Conservation (phyloP, 1,140 invertebrate species). For the Chironomus striatipennis region DNA sequence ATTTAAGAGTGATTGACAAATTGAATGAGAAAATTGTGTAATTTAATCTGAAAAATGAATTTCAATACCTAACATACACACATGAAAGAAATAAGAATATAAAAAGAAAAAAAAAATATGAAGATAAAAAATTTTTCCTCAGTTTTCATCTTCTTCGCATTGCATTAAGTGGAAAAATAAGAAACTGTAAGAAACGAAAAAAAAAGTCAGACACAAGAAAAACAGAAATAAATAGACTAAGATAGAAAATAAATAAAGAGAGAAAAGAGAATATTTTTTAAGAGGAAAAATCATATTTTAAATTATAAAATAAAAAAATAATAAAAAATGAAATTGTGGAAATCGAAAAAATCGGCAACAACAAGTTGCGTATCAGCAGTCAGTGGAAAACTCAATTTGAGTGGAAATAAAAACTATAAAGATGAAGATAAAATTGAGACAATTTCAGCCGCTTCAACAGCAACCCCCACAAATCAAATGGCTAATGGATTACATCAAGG, state of each 20-base stretch:
- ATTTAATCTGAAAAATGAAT: neutral
- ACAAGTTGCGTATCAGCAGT: slow-evolving; percentile 23
- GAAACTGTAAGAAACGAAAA: neutral
- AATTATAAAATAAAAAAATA: slow-evolving; percentile 26
- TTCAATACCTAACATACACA: neutral
- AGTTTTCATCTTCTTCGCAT: too few relatives aligned
- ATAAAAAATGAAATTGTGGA: slow-evolving; percentile 29
- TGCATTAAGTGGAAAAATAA: too few relatives aligned
- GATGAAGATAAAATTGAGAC: slow-evolving; percentile 21
- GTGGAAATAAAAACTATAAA: slow-evolving; percentile 25
- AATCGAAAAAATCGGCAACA: slow-evolving; percentile 18
- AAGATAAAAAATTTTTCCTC: neutral
- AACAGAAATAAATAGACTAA: neutral
- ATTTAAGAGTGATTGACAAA: slow-evolving; percentile 1
- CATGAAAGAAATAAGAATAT: too few relatives aligned
- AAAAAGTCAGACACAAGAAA: neutral
- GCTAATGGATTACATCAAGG: slow-evolving; percentile 19
- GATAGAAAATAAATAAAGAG: neutral
- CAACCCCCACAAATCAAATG: slow-evolving; percentile 11
- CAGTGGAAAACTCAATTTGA: slow-evolving; percentile 25
- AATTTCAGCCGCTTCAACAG: slow-evolving; percentile 26
- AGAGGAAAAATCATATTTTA: neutral
- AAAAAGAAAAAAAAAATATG: neutral
- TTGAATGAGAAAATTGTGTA: neutral
- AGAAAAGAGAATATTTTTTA: neutral